Evolutionary conservation across 2,113 vertebrate genomes (phyloP).

Genomic region (Athene cunicularia): DNA sequence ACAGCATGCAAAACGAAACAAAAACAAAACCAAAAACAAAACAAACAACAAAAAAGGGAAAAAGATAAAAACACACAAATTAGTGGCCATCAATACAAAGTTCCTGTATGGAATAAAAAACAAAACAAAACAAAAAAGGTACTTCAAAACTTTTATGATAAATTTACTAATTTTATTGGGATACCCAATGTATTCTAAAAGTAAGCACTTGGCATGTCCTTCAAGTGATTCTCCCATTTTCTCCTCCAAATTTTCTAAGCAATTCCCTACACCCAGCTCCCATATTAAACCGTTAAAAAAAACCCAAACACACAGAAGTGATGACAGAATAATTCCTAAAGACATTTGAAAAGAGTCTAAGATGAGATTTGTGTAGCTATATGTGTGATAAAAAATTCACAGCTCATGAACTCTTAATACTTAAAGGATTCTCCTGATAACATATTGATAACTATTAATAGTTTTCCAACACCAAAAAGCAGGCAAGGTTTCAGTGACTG

Average conservation of each 20-base stretch:
- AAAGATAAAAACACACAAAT: slow-evolving; percentile 86
- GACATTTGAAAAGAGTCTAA: not conserved
- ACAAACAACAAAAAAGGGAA: slow-evolving; percentile 72
- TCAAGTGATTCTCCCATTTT: not conserved
- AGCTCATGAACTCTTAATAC: not conserved
- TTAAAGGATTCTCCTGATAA: not conserved
- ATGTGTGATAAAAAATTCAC: not conserved
- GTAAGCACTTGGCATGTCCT: not conserved
- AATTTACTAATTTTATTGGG: slow-evolving; percentile 55
- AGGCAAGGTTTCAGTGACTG: not conserved
- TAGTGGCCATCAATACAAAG: slow-evolving; percentile 82
- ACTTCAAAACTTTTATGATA: slow-evolving; percentile 58
- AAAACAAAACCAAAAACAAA: slow-evolving; percentile 67
- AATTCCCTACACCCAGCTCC: not conserved
- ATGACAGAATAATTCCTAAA: not conserved
- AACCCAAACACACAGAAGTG: too few species aligned
- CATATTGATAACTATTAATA: not conserved
- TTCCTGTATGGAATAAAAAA: slow-evolving; percentile 78
- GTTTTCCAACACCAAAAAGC: not conserved
- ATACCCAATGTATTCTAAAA: slow-evolving; percentile 25
- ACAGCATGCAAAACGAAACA: slow-evolving; percentile 84
- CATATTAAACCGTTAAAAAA: not conserved
- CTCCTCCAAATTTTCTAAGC: not conserved
- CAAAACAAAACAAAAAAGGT: slow-evolving; percentile 66
- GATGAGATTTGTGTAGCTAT: not conserved